These are phyloP conservation scores for Geotrypetes seraphini DNA, from an alignment of 2,797 vertebrate species.

Conservation along the genomic window DNA sequence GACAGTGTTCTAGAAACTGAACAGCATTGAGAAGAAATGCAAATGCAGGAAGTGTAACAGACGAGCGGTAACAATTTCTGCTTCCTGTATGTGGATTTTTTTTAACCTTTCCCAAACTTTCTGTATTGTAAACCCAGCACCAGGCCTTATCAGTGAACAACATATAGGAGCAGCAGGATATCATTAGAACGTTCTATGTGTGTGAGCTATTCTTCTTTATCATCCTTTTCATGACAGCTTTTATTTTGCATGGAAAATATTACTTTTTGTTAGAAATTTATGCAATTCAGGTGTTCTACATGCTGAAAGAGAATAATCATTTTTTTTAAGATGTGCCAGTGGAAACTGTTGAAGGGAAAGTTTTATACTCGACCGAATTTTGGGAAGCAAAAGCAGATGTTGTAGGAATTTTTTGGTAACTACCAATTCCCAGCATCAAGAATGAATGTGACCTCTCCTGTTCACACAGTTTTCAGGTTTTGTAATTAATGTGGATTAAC, in stretches of 20 bases:
- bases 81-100: constrained; percentile 56
- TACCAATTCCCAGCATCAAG: no score
- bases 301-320: constrained; percentile 39
- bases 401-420: constrained; percentile 5
- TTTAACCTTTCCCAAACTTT: constrained; percentile 58
- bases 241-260: constrained; percentile 72
- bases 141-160: constrained; percentile 56
- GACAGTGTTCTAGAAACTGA: constrained; percentile 29
- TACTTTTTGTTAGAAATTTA: constrained; percentile 82
- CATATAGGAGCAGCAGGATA: constrained; percentile 83
- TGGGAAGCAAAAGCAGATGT: constrained; percentile 10
- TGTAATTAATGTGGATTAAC: no score
- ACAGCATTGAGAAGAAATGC: constrained; percentile 38
- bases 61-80: constrained; percentile 51
- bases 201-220: constrained; percentile 88
- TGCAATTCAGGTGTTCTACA: constrained; percentile 69
- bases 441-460: no score
- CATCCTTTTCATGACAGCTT: constrained; percentile 76
- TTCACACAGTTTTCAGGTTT: no score
- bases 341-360: constrained; percentile 19
- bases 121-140: constrained; percentile 56
- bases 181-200: constrained; percentile 78
- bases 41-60: constrained; percentile 48
- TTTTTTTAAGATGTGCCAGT: constrained; percentile 12
- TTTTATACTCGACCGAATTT: constrained; percentile 1